phyloP scores from a whole-genome alignment of 1,140 invertebrate genomes.

The Eubasilissa regina region DNA sequence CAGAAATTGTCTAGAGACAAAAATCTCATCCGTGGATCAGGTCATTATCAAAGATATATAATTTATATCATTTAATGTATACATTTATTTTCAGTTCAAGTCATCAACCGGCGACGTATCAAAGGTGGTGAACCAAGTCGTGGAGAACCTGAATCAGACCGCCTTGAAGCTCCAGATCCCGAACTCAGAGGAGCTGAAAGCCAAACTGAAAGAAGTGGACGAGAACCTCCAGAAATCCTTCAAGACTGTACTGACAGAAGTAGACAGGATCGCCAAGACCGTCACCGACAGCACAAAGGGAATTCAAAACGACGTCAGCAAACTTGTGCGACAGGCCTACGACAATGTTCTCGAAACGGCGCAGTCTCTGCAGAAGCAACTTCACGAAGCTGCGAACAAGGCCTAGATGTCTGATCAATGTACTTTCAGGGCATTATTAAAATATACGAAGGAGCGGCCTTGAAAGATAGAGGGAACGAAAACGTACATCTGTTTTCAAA shows the following conservation, averaged over 20 bases:
- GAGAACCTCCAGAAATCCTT: constrained; percentile 52
- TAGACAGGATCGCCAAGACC: constrained; percentile 54
- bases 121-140: constrained; percentile 40
- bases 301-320: constrained; percentile 52
- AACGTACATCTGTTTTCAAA: too few relatives aligned
- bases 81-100: constrained; percentile 48
- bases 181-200: constrained; percentile 51
- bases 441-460: too few relatives aligned
- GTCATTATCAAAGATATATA: too few relatives aligned
- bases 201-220: constrained; percentile 51
- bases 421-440: too few relatives aligned
- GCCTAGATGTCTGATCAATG: too few relatives aligned
- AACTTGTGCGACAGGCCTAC: constrained; percentile 55
- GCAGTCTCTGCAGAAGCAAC: constrained; percentile 51
- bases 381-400: constrained; percentile 58
- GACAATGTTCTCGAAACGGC: constrained; percentile 51
- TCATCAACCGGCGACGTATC: constrained; percentile 43
- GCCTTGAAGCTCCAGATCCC: constrained; percentile 48
- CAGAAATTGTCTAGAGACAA: too few relatives aligned
- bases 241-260: constrained; percentile 53
- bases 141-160: constrained; percentile 57
- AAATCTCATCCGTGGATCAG: too few relatives aligned
- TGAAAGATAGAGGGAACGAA: too few relatives aligned
- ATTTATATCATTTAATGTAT: too few relatives aligned
- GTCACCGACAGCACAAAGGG: constrained; percentile 52